A percentile compares a stretch with the other conserved stretches of the same genome.
Conservation (phyloP, 2,113 vertebrate genomes). For the Anas platyrhynchos region DNA sequence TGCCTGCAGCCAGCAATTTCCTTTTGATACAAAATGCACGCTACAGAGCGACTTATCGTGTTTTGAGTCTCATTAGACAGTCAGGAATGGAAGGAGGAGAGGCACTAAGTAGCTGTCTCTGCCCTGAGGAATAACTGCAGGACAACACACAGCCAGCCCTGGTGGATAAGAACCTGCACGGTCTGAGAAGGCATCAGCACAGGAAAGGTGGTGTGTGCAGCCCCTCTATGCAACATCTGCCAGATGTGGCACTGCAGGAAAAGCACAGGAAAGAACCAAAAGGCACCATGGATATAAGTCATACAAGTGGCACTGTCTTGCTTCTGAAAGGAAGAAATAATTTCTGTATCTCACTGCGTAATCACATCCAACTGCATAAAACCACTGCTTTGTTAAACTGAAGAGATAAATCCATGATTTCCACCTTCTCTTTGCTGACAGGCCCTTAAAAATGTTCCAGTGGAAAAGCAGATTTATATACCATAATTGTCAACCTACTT, state of each 20-base stretch:
- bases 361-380: neutral
- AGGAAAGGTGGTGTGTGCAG: neutral
- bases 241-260: slow-evolving; percentile 9
- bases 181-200: neutral
- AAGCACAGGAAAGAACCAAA: neutral
- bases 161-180: neutral
- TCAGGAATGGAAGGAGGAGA: neutral
- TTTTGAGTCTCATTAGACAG: slow-evolving; percentile 46
- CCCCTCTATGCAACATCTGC: neutral
- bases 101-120: neutral
- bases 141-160: neutral
- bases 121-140: neutral
- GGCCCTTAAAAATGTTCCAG: neutral
- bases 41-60: slow-evolving; percentile 18
- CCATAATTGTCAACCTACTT: neutral
- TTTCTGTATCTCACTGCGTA: neutral
- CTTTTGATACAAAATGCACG: slow-evolving; percentile 13
- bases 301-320: neutral
- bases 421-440: neutral
- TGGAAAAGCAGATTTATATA: neutral
- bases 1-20: slow-evolving; percentile 29
- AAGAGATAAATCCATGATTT: neutral
- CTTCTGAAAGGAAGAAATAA: neutral
- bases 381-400: neutral
- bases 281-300: neutral